Percentiles rank a stretch among this genome's conserved stretches.
Conservation (phyloP, 1,140 invertebrate genomes). For the Pristionchus pacificus region DNA sequence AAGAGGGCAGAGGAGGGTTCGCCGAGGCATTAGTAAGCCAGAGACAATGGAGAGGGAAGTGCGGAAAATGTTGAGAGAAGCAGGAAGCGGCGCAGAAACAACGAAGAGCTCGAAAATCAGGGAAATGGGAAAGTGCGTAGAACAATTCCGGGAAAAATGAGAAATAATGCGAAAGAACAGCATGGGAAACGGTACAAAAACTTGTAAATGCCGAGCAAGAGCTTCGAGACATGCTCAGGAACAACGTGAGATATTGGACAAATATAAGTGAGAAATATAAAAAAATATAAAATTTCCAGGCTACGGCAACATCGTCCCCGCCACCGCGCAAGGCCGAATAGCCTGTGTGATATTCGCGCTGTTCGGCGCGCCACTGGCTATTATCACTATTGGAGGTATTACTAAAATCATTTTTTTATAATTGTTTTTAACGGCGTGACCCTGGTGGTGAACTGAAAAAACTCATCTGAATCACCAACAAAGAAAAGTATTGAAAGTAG, state of each 20-base stretch:
- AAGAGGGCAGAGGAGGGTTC: too few species aligned
- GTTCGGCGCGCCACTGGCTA: conserved; percentile 74
- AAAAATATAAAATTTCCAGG: conserved; percentile 66
- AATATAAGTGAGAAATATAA: conserved; percentile 1
- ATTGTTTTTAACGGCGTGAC: neutral
- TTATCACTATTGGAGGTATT: conserved; percentile 60
- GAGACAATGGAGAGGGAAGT: too few species aligned
- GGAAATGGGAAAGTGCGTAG: too few species aligned
- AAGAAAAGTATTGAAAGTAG: too few species aligned
- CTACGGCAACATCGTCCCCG: conserved; percentile 89
- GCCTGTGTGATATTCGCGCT: conserved; percentile 78
- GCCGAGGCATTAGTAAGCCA: too few species aligned
- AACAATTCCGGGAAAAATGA: too few species aligned
- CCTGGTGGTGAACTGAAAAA: too few species aligned
- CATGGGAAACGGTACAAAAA: too few species aligned
- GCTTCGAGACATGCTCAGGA: neutral
- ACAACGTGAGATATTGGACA: neutral
- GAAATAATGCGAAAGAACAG: neutral
- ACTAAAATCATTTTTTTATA: neutral
- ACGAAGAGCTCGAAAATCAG: too few species aligned
- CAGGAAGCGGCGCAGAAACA: too few species aligned
- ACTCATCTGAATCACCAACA: too few species aligned
- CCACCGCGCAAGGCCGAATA: conserved; percentile 74
- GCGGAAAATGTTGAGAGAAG: too few species aligned
- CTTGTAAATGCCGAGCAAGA: neutral